Evolutionary conservation across 2,113 vertebrate species (phyloP).

Genomic region (Sinocyclocheilus maitianheensis): DNA sequence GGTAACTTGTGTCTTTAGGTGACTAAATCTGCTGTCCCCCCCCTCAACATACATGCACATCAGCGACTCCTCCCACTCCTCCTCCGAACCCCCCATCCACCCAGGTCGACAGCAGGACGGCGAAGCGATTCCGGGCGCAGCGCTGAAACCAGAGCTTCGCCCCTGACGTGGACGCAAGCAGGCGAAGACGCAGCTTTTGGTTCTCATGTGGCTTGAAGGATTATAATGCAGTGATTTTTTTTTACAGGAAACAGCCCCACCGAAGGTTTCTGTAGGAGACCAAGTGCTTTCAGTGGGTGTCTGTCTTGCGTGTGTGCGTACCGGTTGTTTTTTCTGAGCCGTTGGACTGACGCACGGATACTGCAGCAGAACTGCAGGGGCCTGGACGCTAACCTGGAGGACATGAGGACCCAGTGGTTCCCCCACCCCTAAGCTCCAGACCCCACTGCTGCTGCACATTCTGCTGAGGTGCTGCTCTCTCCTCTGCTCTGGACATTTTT

Average conservation of each 20-base stretch:
- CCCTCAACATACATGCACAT: conserved; percentile 17
- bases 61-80: conserved; percentile 64
- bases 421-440: conserved; percentile 70
- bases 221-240: conserved; percentile 10
- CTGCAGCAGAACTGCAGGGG: conserved; percentile 81
- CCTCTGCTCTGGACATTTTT: conserved; percentile 69
- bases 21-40: conserved; percentile 37
- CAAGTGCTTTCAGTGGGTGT: neutral
- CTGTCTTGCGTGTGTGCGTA: conserved; percentile 23
- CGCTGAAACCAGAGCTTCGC: conserved; percentile 67
- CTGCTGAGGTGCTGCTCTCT: conserved; percentile 72
- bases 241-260: neutral
- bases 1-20: conserved; percentile 69
- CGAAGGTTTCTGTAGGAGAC: conserved; percentile 26
- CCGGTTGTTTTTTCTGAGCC: conserved; percentile 58
- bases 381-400: conserved; percentile 70
- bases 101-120: conserved; percentile 73
- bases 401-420: conserved; percentile 78
- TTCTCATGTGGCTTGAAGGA: conserved; percentile 15
- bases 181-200: conserved; percentile 6
- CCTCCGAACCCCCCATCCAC: conserved; percentile 56
- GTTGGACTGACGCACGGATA: conserved; percentile 75
- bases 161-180: conserved; percentile 45
- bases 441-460: conserved; percentile 61
- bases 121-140: conserved; percentile 66